phyloP scores from a whole-genome alignment of 2,888 invertebrate species.

The Phengaris alcon region DNA sequence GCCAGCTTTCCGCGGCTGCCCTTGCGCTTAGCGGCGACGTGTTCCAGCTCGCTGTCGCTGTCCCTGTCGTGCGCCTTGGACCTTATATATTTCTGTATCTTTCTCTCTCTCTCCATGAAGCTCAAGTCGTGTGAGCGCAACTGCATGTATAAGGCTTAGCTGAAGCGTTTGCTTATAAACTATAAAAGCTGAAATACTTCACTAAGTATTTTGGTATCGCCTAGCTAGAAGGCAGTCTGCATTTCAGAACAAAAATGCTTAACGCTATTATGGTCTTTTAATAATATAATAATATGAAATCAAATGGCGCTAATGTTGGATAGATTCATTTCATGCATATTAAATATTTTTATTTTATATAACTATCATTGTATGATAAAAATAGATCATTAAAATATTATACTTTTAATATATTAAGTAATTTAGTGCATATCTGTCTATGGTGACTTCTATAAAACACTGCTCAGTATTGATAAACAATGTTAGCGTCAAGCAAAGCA shows the following conservation, averaged over 20 bases:
- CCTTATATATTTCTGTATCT: conserved; percentile 75
- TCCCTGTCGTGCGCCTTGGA: conserved; percentile 80
- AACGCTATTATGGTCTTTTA: background rate
- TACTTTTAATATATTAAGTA: background rate
- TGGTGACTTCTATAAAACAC: background rate
- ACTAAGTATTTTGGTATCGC: background rate
- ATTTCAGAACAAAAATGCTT: background rate
- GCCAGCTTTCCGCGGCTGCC: conserved; percentile 85
- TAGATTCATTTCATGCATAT: background rate
- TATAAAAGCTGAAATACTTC: conserved; percentile 4
- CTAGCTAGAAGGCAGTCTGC: background rate
- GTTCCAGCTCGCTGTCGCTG: conserved; percentile 93
- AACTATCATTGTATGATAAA: background rate
- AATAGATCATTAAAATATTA: background rate
- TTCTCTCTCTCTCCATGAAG: conserved; percentile 75
- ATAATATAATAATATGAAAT: background rate
- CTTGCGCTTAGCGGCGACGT: conserved; percentile 72
- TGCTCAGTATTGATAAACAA: background rate
- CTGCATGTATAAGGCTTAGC: conserved; percentile 67
- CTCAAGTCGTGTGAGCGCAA: conserved; percentile 71
- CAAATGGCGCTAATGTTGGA: background rate
- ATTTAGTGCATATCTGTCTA: background rate
- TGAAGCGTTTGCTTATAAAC: conserved; percentile 26
- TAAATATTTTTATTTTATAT: background rate
- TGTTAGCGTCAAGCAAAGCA: conserved; percentile 5